Evolutionary conservation across 2,888 invertebrate species (phyloP).

Genomic region (Trissolcus brochymenae): DNA sequence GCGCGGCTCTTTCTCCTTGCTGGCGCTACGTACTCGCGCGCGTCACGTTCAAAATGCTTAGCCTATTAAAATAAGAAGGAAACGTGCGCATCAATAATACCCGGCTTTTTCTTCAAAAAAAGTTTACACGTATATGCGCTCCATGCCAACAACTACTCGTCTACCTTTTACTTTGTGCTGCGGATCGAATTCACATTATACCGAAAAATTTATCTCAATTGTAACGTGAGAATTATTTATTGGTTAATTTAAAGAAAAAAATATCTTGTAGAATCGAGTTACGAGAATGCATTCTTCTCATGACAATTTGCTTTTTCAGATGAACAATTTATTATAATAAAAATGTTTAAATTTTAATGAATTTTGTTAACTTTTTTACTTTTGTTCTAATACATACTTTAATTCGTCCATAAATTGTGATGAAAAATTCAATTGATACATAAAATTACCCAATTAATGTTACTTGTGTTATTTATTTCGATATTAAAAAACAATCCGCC

Average conservation of each 20-base stretch:
- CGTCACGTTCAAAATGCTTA: constrained; percentile 46
- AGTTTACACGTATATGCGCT: constrained; percentile 12
- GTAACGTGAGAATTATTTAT: constrained; percentile 4
- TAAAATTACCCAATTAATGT: too few species aligned
- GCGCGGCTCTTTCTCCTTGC: constrained; percentile 48
- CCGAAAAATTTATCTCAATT: constrained; percentile 4
- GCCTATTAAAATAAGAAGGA: constrained; percentile 48
- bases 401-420: too few species aligned
- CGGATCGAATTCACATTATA: constrained; percentile 7
- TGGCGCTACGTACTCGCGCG: constrained; percentile 50
- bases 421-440: too few species aligned
- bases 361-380: too few species aligned
- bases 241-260: not conserved
- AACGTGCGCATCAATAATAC: constrained; percentile 32
- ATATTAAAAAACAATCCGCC: too few species aligned
- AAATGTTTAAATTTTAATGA: too few species aligned
- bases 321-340: not conserved
- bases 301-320: not conserved
- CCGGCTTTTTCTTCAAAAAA: constrained; percentile 15
- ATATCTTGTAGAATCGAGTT: not conserved
- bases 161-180: constrained; percentile 13
- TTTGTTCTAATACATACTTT: too few species aligned
- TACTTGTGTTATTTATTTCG: too few species aligned
- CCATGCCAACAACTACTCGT: constrained; percentile 2
- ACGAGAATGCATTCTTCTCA: not conserved